A percentile compares a stretch with the other conserved stretches of the same genome.
phyloP scores from a whole-genome alignment of 2,113 vertebrate genomes.

The Perca fluviatilis region DNA sequence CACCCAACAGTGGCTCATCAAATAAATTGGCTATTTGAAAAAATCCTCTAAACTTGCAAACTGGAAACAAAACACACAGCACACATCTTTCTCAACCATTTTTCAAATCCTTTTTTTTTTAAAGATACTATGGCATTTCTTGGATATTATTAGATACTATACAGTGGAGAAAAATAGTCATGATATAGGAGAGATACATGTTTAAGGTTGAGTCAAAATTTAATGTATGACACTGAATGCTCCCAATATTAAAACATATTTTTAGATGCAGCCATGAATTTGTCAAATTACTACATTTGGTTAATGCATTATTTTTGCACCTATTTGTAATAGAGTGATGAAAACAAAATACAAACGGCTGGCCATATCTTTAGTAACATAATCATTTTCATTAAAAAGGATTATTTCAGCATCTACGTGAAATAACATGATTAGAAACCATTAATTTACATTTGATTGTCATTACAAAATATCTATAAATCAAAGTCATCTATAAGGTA shows the following conservation, averaged over 20 bases:
- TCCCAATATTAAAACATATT: conserved; percentile 64
- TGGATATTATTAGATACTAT: conserved; percentile 55
- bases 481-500: conserved; percentile 82
- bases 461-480: conserved; percentile 86
- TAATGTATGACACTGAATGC: conserved; percentile 44
- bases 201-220: conserved; percentile 50
- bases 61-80: conserved; percentile 22
- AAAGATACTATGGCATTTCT: conserved; percentile 56
- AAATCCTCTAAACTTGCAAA: conserved; percentile 50
- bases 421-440: conserved; percentile 82
- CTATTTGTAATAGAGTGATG: conserved; percentile 46
- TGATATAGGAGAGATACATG: conserved; percentile 60
- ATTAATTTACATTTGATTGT: conserved; percentile 86
- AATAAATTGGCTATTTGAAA: conserved; percentile 47
- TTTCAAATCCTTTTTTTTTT: conserved; percentile 37
- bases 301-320: conserved; percentile 34
- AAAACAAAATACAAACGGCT: conserved; percentile 72
- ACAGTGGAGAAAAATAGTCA: conserved; percentile 59
- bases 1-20: conserved; percentile 61
- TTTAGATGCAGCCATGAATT: conserved; percentile 51
- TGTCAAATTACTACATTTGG: conserved; percentile 55
- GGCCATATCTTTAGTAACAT: conserved; percentile 66
- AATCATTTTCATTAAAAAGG: conserved; percentile 74
- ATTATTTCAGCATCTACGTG: conserved; percentile 73
- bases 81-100: conserved; percentile 37